Base-by-base conservation (phyloP, 2,113 vertebrate genomes). In the Macaca mulatta region DNA sequence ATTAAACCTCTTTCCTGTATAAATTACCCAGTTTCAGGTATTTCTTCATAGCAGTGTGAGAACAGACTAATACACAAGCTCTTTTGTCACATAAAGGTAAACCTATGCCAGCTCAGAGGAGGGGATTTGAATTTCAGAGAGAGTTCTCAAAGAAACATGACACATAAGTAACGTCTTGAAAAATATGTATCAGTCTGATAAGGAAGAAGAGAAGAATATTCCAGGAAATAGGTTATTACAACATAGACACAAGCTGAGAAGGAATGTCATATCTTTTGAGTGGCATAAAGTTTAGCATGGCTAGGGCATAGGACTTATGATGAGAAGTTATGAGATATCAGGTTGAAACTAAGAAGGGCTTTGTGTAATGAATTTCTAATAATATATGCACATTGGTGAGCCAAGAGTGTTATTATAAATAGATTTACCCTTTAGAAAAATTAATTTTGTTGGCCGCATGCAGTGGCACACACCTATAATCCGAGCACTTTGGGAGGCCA, bases 201-300 rank as follows among this genome's bases (percentile, higher is more conserved):
- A 45, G 35, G 88, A 80, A 48, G 22, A 86, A 43, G 27, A 97
- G 4, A 38, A 64, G 25, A 97, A 7, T n/a, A 59, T 20, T 86
- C 17, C 6, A 83, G 43, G 30, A 55, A 64, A 75, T 48, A 10
- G 35, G 43, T n/a, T 6, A 38, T 93, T 12, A 55, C 12, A 95
- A 48, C 14, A 38, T 23, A 74, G 4, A 81, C 14, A 52, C 7
- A 92, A 89, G 23, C 38, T 83, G 30, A 84, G 35, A 83, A 64
- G 59, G 23, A 80, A 38, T 2, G 35, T 27, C 35, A 38, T 16
- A 30, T 70, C 6, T 43, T 85, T 52, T 89, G 50, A 89, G 35
- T 23, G 22, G 11, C 72, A 0, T 72, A n/a, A 55, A 86, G 11
- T 61, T 89, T 83, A 80, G 4, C 16, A 14, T 77, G 18, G 57